A percentile compares a stretch with the other conserved stretches of the same genome.
These are phyloP conservation scores for Metallyticus violacea DNA, from an alignment of 2,888 invertebrate genomes.

Conservation along the genomic window DNA sequence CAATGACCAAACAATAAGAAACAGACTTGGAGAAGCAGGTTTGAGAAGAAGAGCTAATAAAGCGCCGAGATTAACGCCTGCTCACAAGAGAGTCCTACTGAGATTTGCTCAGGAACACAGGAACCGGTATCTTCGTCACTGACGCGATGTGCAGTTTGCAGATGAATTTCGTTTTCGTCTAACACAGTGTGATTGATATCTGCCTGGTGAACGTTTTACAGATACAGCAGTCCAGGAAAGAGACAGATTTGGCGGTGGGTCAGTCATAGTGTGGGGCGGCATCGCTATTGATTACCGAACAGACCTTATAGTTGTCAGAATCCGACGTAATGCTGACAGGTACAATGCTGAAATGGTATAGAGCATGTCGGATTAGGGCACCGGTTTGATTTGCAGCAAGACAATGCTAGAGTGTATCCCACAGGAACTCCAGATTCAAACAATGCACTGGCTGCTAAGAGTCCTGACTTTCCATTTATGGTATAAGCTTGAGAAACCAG, in stretches of 20 bases:
- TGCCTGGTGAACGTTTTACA: neutral
- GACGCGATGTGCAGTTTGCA: conserved; percentile 21
- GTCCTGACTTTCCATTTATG: neutral
- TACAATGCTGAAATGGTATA: neutral
- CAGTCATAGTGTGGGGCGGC: neutral
- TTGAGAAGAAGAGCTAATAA: neutral
- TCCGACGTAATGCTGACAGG: neutral
- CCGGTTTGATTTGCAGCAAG: neutral
- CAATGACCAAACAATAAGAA: neutral
- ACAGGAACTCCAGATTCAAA: neutral
- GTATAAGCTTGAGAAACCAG: neutral
- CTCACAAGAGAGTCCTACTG: neutral
- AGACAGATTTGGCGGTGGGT: neutral
- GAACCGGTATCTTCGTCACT: neutral
- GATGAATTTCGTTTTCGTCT: conserved; percentile 26
- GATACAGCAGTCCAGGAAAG: neutral
- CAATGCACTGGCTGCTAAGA: neutral
- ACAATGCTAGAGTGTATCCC: neutral
- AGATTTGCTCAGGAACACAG: neutral
- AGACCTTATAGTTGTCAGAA: neutral
- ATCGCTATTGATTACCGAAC: neutral
- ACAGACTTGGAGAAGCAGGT: neutral
- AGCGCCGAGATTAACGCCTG: neutral
- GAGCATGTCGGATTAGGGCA: neutral
- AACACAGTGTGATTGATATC: neutral